Evolutionary conservation across 2,797 vertebrate species (phyloP).

Genomic region (Coregonus ussuriensis): DNA sequence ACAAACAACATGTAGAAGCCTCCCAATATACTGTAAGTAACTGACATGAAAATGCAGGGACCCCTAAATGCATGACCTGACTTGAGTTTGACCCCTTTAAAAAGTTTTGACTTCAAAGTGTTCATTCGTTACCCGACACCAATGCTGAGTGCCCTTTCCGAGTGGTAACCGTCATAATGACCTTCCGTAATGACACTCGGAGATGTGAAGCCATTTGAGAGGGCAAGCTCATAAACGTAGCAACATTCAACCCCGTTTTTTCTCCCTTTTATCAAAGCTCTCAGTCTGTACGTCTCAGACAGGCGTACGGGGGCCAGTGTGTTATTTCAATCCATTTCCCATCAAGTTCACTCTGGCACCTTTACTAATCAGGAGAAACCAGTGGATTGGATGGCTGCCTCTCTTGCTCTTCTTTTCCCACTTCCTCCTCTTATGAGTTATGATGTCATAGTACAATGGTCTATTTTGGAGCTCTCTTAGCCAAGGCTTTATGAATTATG

Average conservation of each 20-base stretch:
- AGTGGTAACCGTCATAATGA: constrained; percentile 63
- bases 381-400: constrained; percentile 29
- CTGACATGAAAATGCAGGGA: background rate
- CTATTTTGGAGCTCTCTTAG: constrained; percentile 55
- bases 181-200: constrained; percentile 54
- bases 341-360: constrained; percentile 35
- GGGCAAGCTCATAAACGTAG: constrained; percentile 54
- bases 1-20: constrained; percentile 8
- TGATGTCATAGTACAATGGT: constrained; percentile 38
- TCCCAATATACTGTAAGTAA: background rate
- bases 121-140: constrained; percentile 57
- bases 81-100: constrained; percentile 33
- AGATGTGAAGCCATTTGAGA: constrained; percentile 60
- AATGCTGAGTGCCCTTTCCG: constrained; percentile 63
- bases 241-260: constrained; percentile 48
- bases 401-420: constrained; percentile 15
- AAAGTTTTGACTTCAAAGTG: background rate
- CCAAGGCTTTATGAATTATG: constrained; percentile 64
- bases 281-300: constrained; percentile 7
- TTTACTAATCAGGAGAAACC: constrained; percentile 30
- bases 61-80: background rate
- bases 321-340: constrained; percentile 65
- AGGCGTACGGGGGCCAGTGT: constrained; percentile 40
- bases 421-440: constrained; percentile 32
- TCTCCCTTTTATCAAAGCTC: constrained; percentile 54